Percentiles rank a stretch among this genome's conserved stretches.
Evolutionary conservation across 2,113 vertebrate genomes (phyloP).

Genomic region (Callipepla squamata): DNA sequence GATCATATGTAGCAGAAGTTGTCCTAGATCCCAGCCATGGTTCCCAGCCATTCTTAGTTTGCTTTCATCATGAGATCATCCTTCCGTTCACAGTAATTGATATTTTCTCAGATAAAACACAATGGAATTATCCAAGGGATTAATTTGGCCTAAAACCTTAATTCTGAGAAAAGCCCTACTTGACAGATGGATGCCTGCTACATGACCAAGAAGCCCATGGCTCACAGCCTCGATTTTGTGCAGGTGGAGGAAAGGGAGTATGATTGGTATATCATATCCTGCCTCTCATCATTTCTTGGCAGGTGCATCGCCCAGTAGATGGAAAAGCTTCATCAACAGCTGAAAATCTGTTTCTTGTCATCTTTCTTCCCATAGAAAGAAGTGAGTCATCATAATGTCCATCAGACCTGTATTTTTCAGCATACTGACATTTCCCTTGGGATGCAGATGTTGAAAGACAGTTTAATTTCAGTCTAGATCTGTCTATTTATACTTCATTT

Average conservation of each 20-base stretch:
- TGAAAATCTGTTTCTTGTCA: slow-evolving; percentile 82
- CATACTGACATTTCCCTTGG: slow-evolving; percentile 66
- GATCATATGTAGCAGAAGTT: not conserved
- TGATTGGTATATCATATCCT: slow-evolving; percentile 68
- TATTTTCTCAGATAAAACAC: slow-evolving; percentile 52
- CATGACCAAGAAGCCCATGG: slow-evolving; percentile 34
- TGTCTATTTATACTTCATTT: slow-evolving; percentile 62
- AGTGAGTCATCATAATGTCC: slow-evolving; percentile 64
- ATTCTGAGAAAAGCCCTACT: slow-evolving; percentile 30
- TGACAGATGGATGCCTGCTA: slow-evolving; percentile 44
- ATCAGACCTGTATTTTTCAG: slow-evolving; percentile 55
- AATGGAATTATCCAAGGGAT: slow-evolving; percentile 46
- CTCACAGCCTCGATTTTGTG: slow-evolving; percentile 25
- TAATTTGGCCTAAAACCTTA: slow-evolving; percentile 39
- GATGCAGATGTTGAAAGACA: slow-evolving; percentile 72
- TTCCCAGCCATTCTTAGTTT: not conserved
- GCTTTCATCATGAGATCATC: slow-evolving; percentile 58
- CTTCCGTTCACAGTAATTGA: slow-evolving; percentile 24
- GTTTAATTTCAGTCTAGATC: slow-evolving; percentile 65
- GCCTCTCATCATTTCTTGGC: slow-evolving; percentile 75
- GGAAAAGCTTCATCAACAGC: slow-evolving; percentile 71
- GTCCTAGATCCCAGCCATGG: not conserved
- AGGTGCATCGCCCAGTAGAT: slow-evolving; percentile 67
- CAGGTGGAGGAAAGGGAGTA: slow-evolving; percentile 62
- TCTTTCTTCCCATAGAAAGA: slow-evolving; percentile 71